phyloP scores from a whole-genome alignment of 2,113 vertebrate genomes.

The Petaurus breviceps region DNA sequence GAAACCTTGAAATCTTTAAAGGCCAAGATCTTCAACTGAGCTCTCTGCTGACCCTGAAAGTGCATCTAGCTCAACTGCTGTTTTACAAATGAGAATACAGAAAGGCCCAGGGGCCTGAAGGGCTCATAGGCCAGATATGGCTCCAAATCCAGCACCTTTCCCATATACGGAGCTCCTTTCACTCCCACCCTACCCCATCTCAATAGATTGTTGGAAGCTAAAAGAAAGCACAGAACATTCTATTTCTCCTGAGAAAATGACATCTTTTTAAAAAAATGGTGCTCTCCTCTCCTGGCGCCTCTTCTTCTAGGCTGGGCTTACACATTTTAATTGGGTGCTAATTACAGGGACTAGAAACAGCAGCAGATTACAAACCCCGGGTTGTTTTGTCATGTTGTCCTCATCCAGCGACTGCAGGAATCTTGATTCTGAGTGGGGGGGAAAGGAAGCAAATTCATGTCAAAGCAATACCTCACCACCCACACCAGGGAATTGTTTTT shows the following conservation, averaged over 20 bases:
- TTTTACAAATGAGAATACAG: not conserved
- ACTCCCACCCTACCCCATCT: not conserved
- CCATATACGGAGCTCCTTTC: not conserved
- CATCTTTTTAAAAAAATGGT: conserved; percentile 35
- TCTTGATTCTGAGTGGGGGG: conserved; percentile 89
- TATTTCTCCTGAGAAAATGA: not conserved
- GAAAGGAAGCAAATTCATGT: conserved; percentile 39
- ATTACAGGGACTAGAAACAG: conserved; percentile 54
- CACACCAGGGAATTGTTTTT: not conserved
- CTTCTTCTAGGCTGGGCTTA: conserved; percentile 36
- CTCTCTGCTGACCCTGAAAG: not conserved
- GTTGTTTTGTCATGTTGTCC: conserved; percentile 98
- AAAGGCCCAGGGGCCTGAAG: not conserved
- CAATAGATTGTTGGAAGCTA: conserved; percentile 22
- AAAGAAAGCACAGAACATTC: conserved; percentile 45
- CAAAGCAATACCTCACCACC: conserved; percentile 19
- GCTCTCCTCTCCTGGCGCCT: not conserved
- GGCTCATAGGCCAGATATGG: not conserved
- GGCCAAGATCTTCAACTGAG: not conserved
- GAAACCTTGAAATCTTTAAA: not conserved
- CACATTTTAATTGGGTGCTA: conserved; percentile 57
- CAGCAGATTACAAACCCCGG: conserved; percentile 88
- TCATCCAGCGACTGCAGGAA: conserved; percentile 95
- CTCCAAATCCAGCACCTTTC: not conserved
- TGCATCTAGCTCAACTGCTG: not conserved